Evolutionary conservation across 2,888 invertebrate species (phyloP), one percentile per base, ranked within the genome.

Genomic region (Parnassius apollo): DNA sequence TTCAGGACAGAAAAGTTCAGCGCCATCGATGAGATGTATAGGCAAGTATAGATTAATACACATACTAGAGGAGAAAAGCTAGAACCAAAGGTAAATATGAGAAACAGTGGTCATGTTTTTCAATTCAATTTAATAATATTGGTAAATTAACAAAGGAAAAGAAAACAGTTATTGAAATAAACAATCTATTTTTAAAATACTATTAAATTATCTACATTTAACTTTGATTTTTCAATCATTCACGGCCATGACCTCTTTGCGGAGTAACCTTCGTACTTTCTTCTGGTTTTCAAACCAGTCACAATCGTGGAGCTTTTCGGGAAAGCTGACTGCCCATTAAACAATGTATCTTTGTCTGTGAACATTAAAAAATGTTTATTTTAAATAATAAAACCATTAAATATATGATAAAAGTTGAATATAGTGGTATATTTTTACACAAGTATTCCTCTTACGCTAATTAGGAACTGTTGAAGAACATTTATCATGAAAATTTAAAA

Each of bases 301-400:
- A 98, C 97, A 61, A 97, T 85, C 0, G 96, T 97, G 1, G 97
- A 96, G 75, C 95, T 95, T 75, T 95, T 94, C 1, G 98, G 97
- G 81, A 95, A 98, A 0, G 97, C 98, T 42, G 96, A 95, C 71
- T 94, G 82, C 9, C 98, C 98, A 68, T 93, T 82, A 68, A 88
- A 91, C 52, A 88, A 35, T 3, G 85, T 82, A 62, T 90, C 91
- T 75, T 81, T 91, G 58, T 91, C 91, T 91, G 65, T 62, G 48
- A 50, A 59, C 18, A 54, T 22, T 45, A 52, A 13, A n/a, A 59
- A 45, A 13, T 2, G 35, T 53, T n/a, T 25, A 22, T 18, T 22
- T 42, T 2, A n/a, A 18, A 58, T 50, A 25, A 4, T 56, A 55
- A 13, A 11, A 55, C 8, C n/a, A 44, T 42, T 2, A 48, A 45